These are phyloP conservation scores for Stylophora pistillata DNA, from an alignment of 64 coral and sea anemone genomes.

Conservation along the genomic window DNA sequence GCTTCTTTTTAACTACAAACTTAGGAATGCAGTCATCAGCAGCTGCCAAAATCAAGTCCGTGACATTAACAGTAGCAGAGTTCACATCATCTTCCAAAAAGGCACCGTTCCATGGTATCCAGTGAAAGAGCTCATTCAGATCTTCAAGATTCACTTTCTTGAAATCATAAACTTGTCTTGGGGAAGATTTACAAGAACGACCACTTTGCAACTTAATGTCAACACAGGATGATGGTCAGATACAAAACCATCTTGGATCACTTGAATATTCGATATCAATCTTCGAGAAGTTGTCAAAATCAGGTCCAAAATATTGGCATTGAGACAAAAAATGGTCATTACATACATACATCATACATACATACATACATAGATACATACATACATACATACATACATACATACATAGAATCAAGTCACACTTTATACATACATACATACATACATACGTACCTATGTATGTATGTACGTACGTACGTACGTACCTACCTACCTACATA, in stretches of 20 bases:
- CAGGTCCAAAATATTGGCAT: conserved; percentile 17
- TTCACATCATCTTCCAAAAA: too few species aligned
- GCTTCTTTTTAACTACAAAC: conserved; percentile 57
- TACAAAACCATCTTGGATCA: conserved; percentile 29
- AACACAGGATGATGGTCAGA: conserved; percentile 33
- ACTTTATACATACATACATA: too few species aligned
- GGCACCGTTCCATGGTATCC: too few species aligned
- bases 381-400: too few species aligned
- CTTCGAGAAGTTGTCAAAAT: conserved; percentile 7
- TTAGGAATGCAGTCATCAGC: conserved; percentile 56
- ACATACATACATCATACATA: too few species aligned
- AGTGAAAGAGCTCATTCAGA: conserved; percentile 44
- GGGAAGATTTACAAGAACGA: conserved; percentile 50
- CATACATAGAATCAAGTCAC: too few species aligned
- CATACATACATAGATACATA: too few species aligned
- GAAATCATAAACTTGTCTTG: conserved; percentile 60
- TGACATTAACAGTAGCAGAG: too few species aligned
- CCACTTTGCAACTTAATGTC: conserved; percentile 17
- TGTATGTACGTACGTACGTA: too few species aligned
- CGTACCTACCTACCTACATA: too few species aligned
- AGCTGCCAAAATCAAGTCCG: too few species aligned
- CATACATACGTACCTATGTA: too few species aligned
- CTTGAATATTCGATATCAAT: conserved; percentile 19
- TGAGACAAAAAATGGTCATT: conserved; percentile 9
- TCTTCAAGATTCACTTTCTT: conserved; percentile 39